These are phyloP conservation scores for Alosa sapidissima DNA, from an alignment of 2,797 vertebrate genomes.

Conservation along the genomic window DNA sequence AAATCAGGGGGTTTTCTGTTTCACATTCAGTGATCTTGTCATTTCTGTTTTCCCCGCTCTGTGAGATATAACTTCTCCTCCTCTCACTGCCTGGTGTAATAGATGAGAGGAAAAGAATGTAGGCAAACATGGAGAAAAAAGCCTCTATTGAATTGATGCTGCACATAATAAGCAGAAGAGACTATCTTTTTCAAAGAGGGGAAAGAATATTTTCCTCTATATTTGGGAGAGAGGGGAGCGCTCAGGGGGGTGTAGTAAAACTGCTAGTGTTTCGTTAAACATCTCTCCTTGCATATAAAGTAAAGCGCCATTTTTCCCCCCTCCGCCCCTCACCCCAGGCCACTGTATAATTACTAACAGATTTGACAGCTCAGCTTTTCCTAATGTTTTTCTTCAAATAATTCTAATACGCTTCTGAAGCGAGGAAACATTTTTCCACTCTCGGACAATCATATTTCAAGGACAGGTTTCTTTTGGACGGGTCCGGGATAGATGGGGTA, in stretches of 20 bases:
- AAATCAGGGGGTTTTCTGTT: neutral
- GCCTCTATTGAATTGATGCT: neutral
- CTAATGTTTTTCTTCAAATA: slow-evolving; percentile 44
- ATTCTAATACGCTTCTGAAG: slow-evolving; percentile 42
- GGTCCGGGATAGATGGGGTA: slow-evolving; percentile 29
- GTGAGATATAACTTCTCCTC: neutral
- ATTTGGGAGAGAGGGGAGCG: neutral
- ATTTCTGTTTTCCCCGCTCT: neutral
- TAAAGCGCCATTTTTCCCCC: slow-evolving; percentile 27
- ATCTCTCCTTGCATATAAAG: slow-evolving; percentile 43
- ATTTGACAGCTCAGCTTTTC: slow-evolving; percentile 44
- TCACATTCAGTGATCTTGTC: slow-evolving; percentile 6
- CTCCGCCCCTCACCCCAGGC: slow-evolving; percentile 12
- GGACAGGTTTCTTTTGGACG: slow-evolving; percentile 33
- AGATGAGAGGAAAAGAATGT: neutral
- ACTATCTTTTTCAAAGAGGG: slow-evolving; percentile 26
- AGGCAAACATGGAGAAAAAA: neutral
- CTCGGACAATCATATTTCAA: slow-evolving; percentile 42
- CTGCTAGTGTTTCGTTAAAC: slow-evolving; percentile 46
- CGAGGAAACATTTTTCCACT: slow-evolving; percentile 39
- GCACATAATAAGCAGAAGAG: neutral
- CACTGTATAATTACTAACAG: slow-evolving; percentile 51
- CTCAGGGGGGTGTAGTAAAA: slow-evolving; percentile 31
- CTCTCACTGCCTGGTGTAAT: neutral
- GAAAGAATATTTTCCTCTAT: slow-evolving; percentile 30